These are phyloP conservation scores for Callipepla squamata DNA, from an alignment of 2,113 vertebrate species.

Conservation along the genomic window DNA sequence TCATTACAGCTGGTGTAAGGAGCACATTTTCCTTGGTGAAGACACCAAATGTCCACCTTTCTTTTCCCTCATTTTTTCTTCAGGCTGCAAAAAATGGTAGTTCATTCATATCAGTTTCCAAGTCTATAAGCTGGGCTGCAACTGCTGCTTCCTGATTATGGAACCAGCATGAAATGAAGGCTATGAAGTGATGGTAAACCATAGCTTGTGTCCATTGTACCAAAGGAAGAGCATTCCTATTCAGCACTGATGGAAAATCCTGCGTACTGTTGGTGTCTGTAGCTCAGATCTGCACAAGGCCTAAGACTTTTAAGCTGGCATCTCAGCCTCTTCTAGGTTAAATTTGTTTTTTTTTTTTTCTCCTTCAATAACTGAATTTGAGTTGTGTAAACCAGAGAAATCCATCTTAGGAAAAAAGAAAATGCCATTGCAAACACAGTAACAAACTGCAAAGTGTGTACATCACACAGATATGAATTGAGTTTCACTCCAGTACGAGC, in stretches of 20 bases:
- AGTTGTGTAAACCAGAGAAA: neutral
- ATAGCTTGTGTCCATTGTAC: constrained; percentile 76
- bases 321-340: neutral
- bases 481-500: neutral
- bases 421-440: neutral
- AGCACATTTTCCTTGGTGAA: constrained; percentile 2
- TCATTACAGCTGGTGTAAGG: constrained; percentile 1
- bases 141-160: constrained; percentile 79
- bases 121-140: constrained; percentile 79
- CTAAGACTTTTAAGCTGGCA: neutral
- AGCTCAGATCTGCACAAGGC: neutral
- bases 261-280: neutral
- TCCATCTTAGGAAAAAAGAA: neutral
- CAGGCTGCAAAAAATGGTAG: constrained; percentile 84
- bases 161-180: constrained; percentile 77
- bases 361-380: neutral
- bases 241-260: constrained; percentile 65
- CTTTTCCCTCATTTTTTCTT: constrained; percentile 37
- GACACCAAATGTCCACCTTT: neutral
- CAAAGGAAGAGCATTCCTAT: constrained; percentile 78
- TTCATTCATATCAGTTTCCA: constrained; percentile 81
- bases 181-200: constrained; percentile 77
- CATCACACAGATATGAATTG: neutral
- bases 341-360: rapidly evolving
- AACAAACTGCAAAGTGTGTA: neutral